Evolutionary conservation across 2,797 vertebrate species (phyloP).

Genomic region (Chromobotia macracanthus): DNA sequence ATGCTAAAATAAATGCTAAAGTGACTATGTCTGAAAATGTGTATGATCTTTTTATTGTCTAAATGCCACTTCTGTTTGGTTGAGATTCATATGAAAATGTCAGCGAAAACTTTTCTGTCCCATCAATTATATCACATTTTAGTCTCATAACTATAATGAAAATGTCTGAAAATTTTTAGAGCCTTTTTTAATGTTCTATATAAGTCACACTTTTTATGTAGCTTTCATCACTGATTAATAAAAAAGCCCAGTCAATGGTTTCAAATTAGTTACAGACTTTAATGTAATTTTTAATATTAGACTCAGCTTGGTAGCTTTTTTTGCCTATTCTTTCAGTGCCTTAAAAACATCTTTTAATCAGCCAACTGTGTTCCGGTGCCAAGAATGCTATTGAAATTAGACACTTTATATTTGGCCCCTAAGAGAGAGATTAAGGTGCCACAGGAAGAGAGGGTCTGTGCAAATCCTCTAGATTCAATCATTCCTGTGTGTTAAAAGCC

Average conservation of each 20-base stretch:
- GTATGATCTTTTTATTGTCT: not conserved
- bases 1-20: not conserved
- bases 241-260: slow-evolving; percentile 47
- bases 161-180: not conserved
- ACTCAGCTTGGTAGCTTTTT: slow-evolving; percentile 57
- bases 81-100: slow-evolving; percentile 8
- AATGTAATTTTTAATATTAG: slow-evolving; percentile 57
- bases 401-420: slow-evolving; percentile 65
- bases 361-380: slow-evolving; percentile 62
- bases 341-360: slow-evolving; percentile 71
- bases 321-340: slow-evolving; percentile 53
- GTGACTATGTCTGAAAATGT: slow-evolving; percentile 15
- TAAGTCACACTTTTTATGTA: slow-evolving; percentile 8
- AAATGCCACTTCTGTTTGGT: not conserved
- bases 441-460: slow-evolving; percentile 59
- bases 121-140: slow-evolving; percentile 11
- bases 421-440: slow-evolving; percentile 63
- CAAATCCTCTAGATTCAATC: slow-evolving; percentile 72
- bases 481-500: slow-evolving; percentile 74
- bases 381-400: slow-evolving; percentile 67
- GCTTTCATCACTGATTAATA: slow-evolving; percentile 6
- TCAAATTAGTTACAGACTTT: slow-evolving; percentile 60
- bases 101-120: not conserved
- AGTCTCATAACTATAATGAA: not conserved
- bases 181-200: not conserved